These are phyloP conservation scores for Gallinago stenura DNA, from an alignment of 2,797 vertebrate species.

Conservation along the genomic window DNA sequence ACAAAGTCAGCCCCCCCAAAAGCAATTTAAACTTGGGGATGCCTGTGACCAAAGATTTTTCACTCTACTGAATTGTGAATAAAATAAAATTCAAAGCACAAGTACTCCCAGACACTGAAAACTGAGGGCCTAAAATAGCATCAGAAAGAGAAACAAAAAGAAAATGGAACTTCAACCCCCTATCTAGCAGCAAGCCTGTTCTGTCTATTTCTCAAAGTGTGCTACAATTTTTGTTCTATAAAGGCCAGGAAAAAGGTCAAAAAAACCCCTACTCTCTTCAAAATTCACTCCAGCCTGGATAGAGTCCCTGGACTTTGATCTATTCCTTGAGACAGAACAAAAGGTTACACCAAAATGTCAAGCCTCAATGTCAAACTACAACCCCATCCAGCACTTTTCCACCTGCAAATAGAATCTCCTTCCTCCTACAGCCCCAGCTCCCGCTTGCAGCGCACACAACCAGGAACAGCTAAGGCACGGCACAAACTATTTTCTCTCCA, in stretches of 20 bases:
- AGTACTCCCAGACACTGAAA: not conserved
- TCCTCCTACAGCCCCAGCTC: not conserved
- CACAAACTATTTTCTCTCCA: not conserved
- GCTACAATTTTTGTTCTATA: not conserved
- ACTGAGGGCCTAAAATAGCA: not conserved
- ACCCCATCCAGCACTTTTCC: not conserved
- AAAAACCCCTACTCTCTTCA: not conserved
- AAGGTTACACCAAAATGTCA: not conserved
- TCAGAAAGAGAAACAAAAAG: constrained; percentile 25
- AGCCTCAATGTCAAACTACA: not conserved
- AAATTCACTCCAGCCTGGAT: not conserved
- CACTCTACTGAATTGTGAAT: not conserved
- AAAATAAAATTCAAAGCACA: not conserved
- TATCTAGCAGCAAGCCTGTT: not conserved
- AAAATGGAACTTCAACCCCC: not conserved
- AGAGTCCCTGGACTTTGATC: not conserved
- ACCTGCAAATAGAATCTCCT: not conserved
- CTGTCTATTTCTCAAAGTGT: not conserved
- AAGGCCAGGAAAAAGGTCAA: not conserved
- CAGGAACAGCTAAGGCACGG: not conserved
- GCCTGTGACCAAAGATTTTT: not conserved
- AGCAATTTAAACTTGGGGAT: not conserved
- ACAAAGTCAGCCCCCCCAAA: not conserved
- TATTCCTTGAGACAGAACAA: not conserved
- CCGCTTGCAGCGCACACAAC: not conserved